phyloP scores from a whole-genome alignment of 2,888 invertebrate genomes.

The Macrosoma leucophasiata region DNA sequence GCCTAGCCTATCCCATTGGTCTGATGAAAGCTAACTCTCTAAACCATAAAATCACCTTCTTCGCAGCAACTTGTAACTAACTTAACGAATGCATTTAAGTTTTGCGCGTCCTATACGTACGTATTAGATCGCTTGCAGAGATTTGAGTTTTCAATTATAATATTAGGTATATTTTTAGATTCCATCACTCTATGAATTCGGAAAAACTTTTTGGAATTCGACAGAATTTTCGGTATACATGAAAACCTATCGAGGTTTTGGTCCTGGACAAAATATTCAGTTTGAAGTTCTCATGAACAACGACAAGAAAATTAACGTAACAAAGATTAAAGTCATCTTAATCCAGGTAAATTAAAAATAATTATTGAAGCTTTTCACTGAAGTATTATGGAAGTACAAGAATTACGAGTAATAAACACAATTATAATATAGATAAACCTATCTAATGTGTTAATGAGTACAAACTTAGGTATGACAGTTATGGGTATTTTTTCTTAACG shows the following conservation, averaged over 20 bases:
- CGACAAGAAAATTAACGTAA: constrained; percentile 43
- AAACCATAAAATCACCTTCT: no score
- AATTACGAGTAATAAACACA: no score
- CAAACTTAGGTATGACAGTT: background rate
- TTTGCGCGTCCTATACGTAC: no score
- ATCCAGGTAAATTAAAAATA: constrained; percentile 41
- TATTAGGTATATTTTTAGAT: constrained; percentile 34
- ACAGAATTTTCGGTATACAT: constrained; percentile 38
- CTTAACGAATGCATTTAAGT: no score
- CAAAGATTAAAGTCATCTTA: constrained; percentile 41
- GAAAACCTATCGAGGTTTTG: constrained; percentile 50
- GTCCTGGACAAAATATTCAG: constrained; percentile 46
- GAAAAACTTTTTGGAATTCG: constrained; percentile 41
- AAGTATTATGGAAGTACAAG: no score
- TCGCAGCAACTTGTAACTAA: no score
- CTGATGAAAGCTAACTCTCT: no score
- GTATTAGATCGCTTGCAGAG: no score
- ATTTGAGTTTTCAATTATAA: background rate
- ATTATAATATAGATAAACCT: no score
- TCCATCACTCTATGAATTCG: constrained; percentile 39
- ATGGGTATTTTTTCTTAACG: background rate
- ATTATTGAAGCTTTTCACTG: background rate
- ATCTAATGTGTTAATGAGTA: no score
- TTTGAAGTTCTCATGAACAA: constrained; percentile 49
- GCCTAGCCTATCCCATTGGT: no score